Base-by-base conservation (phyloP, 2,888 invertebrate genomes). In the Gerosis bhagava region DNA sequence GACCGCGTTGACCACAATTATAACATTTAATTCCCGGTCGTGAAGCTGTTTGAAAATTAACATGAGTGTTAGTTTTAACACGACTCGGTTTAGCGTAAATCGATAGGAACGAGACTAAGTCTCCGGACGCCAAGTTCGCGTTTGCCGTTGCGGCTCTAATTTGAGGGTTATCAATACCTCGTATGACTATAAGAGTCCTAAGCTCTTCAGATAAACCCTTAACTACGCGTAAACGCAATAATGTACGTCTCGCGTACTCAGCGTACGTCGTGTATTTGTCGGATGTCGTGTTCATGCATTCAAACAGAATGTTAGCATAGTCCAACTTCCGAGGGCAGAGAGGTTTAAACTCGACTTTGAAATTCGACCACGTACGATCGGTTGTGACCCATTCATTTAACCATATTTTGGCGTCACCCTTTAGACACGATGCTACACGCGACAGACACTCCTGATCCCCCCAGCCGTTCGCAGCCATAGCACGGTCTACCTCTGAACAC, bases 401-500 rank as follows among this genome's bases (percentile, higher is more conserved):
- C 31, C 31, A 31, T 3, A 31, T 8, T 4, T n/a, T 4, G n/a
- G 29, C 29, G 24, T 51, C 47, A n/a, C 43, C 51, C n/a, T 46
- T 54, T 4, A 50, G 19, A 21, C 50, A 51, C 4, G 15, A 31
- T 2, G 39, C 43, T 1, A 55, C 43, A 5, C 53, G 51, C 5
- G 53, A 48, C 2, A 56, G 11, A 10, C 53, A 56, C 16, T 56
- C 56, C 6, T 36, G 25, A 46, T 53, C 53, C 13, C 34, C 37
- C 53, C 56, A 56, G 6, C 19, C 17, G 24, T 56, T 56, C 1
- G 17, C 19, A 3, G 5, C 7, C 29, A 8, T 24, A 19, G 51
- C 51, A n/a, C 51, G 36, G 6, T 52, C 51, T 10, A 52, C 49
- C 21, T 52, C 51, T 10, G 41, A 32, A 10, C 51, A 52, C 51